Evolutionary conservation across 2,888 invertebrate species (phyloP).

Genomic region (Biston stratarius): DNA sequence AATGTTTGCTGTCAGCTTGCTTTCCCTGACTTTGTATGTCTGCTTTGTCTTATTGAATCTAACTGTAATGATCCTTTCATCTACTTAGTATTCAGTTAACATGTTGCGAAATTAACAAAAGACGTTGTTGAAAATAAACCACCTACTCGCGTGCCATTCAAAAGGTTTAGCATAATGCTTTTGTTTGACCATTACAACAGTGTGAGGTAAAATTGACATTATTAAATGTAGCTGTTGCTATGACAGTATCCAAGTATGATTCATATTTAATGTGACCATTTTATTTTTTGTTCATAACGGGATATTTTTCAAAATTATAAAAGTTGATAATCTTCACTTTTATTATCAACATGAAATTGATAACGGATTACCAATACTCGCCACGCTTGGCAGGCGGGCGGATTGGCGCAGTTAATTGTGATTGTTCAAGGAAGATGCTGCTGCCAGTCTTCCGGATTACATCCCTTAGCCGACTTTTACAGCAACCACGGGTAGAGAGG

Average conservation of each 20-base stretch:
- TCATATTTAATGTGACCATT: too few species aligned
- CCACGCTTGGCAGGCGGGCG: too few species aligned
- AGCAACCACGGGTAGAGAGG: too few species aligned
- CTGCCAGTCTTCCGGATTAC: too few species aligned
- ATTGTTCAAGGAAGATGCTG: too few species aligned
- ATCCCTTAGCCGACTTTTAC: too few species aligned
- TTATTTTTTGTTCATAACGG: too few species aligned
- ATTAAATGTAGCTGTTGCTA: background rate
- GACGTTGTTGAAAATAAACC: conserved; percentile 18
- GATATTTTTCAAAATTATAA: too few species aligned
- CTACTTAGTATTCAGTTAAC: conserved; percentile 14
- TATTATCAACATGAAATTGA: too few species aligned
- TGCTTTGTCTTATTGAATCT: conserved; percentile 11
- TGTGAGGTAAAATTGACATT: background rate
- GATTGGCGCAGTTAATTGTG: too few species aligned
- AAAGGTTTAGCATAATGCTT: background rate
- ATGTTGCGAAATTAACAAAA: conserved; percentile 19
- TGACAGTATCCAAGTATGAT: background rate
- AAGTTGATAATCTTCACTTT: too few species aligned
- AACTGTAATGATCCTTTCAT: conserved; percentile 25
- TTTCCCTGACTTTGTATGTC: background rate
- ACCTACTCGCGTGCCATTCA: conserved; percentile 1
- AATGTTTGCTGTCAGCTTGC: background rate
- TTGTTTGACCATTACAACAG: background rate
- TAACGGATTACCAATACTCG: too few species aligned